phyloP scores from a whole-genome alignment of 1,140 invertebrate species.

The Drosophila erecta region DNA sequence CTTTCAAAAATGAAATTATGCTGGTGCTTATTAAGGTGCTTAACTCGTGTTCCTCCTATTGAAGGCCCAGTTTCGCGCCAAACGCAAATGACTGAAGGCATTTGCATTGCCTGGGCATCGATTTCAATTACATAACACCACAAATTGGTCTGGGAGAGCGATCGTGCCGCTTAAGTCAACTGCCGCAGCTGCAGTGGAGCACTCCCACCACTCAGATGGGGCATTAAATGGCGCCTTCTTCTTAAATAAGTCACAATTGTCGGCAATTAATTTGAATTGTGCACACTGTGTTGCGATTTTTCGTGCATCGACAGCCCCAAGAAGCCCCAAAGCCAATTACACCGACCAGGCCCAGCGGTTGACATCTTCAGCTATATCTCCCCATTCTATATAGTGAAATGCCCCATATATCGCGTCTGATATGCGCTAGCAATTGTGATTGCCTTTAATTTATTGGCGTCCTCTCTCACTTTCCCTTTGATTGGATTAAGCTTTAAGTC shows the following conservation, averaged over 20 bases:
- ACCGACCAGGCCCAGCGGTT: constrained; percentile 56
- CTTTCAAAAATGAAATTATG: too few relatives aligned
- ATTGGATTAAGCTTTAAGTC: constrained; percentile 64
- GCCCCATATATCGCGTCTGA: constrained; percentile 14
- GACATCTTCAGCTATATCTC: constrained; percentile 56
- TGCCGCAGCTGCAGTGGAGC: constrained; percentile 6
- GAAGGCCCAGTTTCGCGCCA: background rate
- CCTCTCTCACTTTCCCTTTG: constrained; percentile 70
- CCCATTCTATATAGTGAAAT: background rate
- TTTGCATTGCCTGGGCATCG: constrained; percentile 12
- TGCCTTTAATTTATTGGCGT: constrained; percentile 79
- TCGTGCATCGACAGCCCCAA: constrained; percentile 52
- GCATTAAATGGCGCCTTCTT: constrained; percentile 71
- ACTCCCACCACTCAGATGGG: constrained; percentile 11
- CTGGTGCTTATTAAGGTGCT: background rate
- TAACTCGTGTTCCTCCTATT: background rate
- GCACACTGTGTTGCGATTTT: constrained; percentile 66
- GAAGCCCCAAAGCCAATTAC: constrained; percentile 61
- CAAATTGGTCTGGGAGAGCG: constrained; percentile 7
- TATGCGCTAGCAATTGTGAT: constrained; percentile 48
- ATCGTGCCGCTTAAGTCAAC: constrained; percentile 42
- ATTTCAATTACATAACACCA: constrained; percentile 37
- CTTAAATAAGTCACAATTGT: constrained; percentile 74
- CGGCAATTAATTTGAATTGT: constrained; percentile 82
- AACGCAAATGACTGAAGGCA: background rate